phyloP scores from a whole-genome alignment of 2,797 vertebrate genomes.

The Helostoma temminkii region DNA sequence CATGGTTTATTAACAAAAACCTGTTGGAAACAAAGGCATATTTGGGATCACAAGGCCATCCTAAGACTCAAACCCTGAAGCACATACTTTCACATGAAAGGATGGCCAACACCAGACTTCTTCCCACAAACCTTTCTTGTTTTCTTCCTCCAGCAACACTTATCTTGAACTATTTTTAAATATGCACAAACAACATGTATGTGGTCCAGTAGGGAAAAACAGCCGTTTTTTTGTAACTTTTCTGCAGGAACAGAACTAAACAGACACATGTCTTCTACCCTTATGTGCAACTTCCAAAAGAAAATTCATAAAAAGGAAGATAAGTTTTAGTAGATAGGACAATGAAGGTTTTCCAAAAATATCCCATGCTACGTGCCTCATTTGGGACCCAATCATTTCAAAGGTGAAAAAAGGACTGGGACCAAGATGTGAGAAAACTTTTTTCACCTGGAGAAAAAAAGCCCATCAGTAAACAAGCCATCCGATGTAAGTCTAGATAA shows the following conservation, averaged over 20 bases:
- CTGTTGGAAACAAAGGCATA: conserved; percentile 41
- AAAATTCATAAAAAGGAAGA: conserved; percentile 14
- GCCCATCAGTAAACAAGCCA: conserved; percentile 35
- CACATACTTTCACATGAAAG: conserved; percentile 52
- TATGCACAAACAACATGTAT: background rate
- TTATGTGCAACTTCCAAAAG: background rate
- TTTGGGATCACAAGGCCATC: conserved; percentile 67
- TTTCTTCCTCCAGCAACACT: conserved; percentile 19
- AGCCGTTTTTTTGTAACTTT: background rate
- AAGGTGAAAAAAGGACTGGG: conserved; percentile 26
- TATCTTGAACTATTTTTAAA: conserved; percentile 18
- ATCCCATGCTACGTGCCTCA: conserved; percentile 4
- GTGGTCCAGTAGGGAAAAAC: background rate
- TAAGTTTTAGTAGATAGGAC: conserved; percentile 20
- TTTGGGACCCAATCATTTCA: conserved; percentile 35
- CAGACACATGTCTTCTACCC: background rate
- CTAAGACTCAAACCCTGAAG: conserved; percentile 63
- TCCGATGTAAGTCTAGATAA: conserved; percentile 41
- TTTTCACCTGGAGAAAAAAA: conserved; percentile 33
- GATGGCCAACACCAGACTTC: conserved; percentile 5
- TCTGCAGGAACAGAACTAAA: background rate
- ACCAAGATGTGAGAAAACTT: conserved; percentile 33
- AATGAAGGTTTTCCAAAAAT: conserved; percentile 37
- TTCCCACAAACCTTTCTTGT: conserved; percentile 19
- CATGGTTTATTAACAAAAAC: conserved; percentile 30